phyloP scores from a whole-genome alignment of 2,113 vertebrate genomes.

The Verasper variegatus region DNA sequence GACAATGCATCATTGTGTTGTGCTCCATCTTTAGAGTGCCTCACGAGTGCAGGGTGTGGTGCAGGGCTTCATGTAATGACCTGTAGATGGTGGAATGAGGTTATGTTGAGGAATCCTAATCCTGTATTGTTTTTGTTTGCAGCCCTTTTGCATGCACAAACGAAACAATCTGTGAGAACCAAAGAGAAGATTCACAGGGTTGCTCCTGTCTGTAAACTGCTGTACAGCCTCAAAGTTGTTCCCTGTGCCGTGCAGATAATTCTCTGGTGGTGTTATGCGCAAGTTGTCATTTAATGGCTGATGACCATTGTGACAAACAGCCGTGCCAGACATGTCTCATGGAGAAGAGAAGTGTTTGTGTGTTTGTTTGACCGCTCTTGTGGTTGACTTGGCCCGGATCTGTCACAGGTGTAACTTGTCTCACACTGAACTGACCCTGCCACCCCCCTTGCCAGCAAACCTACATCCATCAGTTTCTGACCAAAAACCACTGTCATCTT shows the following conservation, averaged over 20 bases:
- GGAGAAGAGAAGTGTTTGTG: slow-evolving; percentile 19
- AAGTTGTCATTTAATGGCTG: slow-evolving; percentile 21
- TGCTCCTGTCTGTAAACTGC: background rate
- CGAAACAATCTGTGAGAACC: background rate
- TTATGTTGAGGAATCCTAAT: background rate
- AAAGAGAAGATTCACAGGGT: background rate
- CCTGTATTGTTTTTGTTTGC: slow-evolving; percentile 2
- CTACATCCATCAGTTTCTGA: slow-evolving; percentile 4
- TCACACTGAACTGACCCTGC: slow-evolving; percentile 22
- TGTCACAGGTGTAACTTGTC: slow-evolving; percentile 41
- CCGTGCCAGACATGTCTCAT: slow-evolving; percentile 55
- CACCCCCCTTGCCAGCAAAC: slow-evolving; percentile 1
- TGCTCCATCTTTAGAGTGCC: background rate
- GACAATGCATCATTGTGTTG: background rate
- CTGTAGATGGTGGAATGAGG: slow-evolving; percentile 8
- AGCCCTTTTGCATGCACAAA: background rate
- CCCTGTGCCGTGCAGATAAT: slow-evolving; percentile 10
- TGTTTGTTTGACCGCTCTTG: slow-evolving; percentile 18
- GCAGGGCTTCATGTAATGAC: slow-evolving; percentile 31
- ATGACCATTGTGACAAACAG: slow-evolving; percentile 36
- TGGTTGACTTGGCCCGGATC: slow-evolving; percentile 36
- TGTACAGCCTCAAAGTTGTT: background rate
- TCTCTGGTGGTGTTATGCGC: slow-evolving; percentile 37
- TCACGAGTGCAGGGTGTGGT: slow-evolving; percentile 24
- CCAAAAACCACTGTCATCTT: background rate